phyloP scores from a whole-genome alignment of 92 coral and sea anemone species.

The Siderastrea radians region DNA sequence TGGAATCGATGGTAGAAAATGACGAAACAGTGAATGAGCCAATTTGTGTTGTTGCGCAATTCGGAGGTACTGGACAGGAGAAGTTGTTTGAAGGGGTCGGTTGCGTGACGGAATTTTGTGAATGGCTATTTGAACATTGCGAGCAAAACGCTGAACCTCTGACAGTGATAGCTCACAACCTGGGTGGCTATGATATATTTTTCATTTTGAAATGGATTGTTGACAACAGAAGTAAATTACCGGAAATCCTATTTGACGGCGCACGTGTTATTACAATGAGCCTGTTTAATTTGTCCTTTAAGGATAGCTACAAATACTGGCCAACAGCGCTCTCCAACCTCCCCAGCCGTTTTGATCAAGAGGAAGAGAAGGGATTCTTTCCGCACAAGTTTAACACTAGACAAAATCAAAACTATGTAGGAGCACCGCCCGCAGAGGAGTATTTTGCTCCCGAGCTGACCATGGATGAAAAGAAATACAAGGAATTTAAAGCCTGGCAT shows the following conservation, averaged over 20 bases:
- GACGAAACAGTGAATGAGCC: not conserved
- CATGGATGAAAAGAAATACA: not conserved
- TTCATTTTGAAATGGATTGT: not conserved
- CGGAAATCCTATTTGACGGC: not conserved
- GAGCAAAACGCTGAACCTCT: not conserved
- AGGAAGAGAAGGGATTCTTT: conserved; percentile 9
- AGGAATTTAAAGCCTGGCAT: not conserved
- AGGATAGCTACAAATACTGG: not conserved
- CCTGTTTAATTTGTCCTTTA: not conserved
- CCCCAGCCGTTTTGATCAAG: not conserved
- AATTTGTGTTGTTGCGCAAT: not conserved
- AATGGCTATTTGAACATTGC: not conserved
- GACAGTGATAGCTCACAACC: not conserved
- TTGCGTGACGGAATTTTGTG: not conserved
- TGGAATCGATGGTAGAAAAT: not conserved
- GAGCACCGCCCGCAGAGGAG: not conserved
- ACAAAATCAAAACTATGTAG: conserved; percentile 6
- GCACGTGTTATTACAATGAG: not conserved
- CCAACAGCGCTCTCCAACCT: not conserved
- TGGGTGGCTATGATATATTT: not conserved
- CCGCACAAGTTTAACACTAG: conserved; percentile 17
- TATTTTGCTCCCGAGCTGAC: not conserved
- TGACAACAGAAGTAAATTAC: not conserved
- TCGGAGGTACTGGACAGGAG: not conserved
- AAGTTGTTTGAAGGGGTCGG: not conserved